Base-by-base conservation (phyloP, 2,113 vertebrate species). In the Proterorhinus semilunaris region DNA sequence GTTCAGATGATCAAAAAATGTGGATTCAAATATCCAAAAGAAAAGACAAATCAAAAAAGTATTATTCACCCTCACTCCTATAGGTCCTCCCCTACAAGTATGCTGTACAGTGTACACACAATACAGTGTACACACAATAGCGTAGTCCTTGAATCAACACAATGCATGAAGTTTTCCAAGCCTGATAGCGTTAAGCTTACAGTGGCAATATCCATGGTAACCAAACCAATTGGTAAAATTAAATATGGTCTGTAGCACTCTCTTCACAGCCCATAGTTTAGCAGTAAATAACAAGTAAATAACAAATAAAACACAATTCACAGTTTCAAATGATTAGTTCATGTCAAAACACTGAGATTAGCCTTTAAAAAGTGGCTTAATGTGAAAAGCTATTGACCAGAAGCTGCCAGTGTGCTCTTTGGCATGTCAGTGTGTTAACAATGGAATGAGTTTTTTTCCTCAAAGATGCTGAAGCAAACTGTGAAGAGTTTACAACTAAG, bases 161-260 rank as follows among this genome's bases (percentile, higher is more conserved):
- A 27, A 51, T 13, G 59, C 59, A 66, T 65, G 21, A 68, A 57
- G 45, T 44, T 10, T 49, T 11, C 5, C 54, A 8, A 1, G 27
- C 69, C 64, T 67, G 69, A 66, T 68, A 55, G 64, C 57, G 77
- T 72, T 62, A 17, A 59, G 69, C 70, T 66, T 42, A 47, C 66
- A 67, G 71, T 47, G 66, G 73, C 73, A 21, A 79, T 80, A 68
- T 79, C 74, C 76, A 82, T 81, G 54, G 75, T 76, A 83, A 78
- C 82, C 52, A 57, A 11, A 45, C 53, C 44, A 58, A 61, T 17
- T 15, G 36, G 11, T 52, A 62, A 75, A 72, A 72, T 44, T 27
- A 74, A 12, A 49, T 54, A 58, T 54, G 17, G 12, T 7, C 12
- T 10, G 27, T 54, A 21, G 61, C 68, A 74, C 66, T 16, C 8